Base-by-base conservation (phyloP, 2,888 invertebrate species). In the Orthonychiurus folsomi region DNA sequence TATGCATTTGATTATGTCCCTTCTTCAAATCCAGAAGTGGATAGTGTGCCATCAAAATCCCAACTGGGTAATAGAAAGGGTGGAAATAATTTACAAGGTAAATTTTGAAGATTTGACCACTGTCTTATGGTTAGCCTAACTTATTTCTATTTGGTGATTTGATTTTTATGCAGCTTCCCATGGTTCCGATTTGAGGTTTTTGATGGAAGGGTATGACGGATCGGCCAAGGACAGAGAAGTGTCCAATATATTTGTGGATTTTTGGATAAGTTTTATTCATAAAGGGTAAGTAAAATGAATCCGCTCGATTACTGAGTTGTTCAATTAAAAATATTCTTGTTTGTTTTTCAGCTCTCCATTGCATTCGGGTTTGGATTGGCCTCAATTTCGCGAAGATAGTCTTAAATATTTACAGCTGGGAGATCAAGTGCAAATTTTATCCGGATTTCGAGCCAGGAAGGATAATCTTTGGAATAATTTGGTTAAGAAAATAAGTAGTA, bases 211-310 rank as follows among this genome's bases (percentile, higher is more conserved):
- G 0, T 50, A 65, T 27, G 64, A 63, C 37, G 66, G 66, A 0
- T 61, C 65, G 9, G 65, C 66, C 3, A 55, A 59, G 52, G 70
- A 70, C 37, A 56, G 67, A 15, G 60, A 66, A 25, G 26, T 70
- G 1, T 57, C 62, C 0, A 61, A 48, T 20, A 55, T 61, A 2
- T 57, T 70, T 56, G 37, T 63, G 5, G 67, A 69, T 47, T 63
- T 66, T 26, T 70, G 67, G 68, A 63, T 61, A 5, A 66, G 63
- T 48, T 71, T 71, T 54, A 71, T 71, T 56, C 65, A 68, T 37
- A 68, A 66, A 63, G 71, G 71, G 63, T 68, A 62, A 62, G 5
- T 52, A n/a, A n/a, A n/a, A n/a, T n/a, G 26, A 12, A 26, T 56
- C 18, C 2, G 23, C 27, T 54, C 12, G 23, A 21, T 56, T 53